phyloP scores from a whole-genome alignment of 2,888 invertebrate genomes.

The Lasioglossum morio region DNA sequence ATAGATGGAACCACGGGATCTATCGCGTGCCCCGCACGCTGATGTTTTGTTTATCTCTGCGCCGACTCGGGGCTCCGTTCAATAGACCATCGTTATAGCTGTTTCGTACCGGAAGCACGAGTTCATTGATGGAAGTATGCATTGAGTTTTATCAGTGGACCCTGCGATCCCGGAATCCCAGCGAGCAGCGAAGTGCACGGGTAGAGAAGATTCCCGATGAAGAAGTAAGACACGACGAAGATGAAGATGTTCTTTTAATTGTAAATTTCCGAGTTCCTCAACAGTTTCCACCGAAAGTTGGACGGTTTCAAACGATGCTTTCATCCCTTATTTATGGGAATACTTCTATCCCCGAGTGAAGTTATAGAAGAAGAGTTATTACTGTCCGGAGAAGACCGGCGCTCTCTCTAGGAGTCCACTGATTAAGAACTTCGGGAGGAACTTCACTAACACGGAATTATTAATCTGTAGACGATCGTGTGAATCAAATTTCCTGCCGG shows the following conservation, averaged over 20 bases:
- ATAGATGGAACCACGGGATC: not conserved
- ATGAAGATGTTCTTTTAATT: conserved; percentile 13
- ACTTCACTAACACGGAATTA: conserved; percentile 11
- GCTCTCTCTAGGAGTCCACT: not conserved
- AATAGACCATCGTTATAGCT: not conserved
- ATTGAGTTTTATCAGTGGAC: not conserved
- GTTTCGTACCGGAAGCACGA: not conserved
- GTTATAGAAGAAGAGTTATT: conserved; percentile 5
- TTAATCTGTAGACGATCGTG: conserved; percentile 19
- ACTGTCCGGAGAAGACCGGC: not conserved
- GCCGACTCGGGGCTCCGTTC: not conserved
- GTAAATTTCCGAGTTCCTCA: conserved; percentile 1
- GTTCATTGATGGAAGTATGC: not conserved
- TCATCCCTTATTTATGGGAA: conserved; percentile 16
- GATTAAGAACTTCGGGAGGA: conserved; percentile 14
- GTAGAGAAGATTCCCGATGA: not conserved
- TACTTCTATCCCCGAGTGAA: conserved; percentile 5
- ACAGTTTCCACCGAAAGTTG: not conserved
- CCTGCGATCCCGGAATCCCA: not conserved
- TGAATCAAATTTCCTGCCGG: not conserved
- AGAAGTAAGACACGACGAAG: not conserved
- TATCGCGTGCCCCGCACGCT: not conserved
- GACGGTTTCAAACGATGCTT: conserved; percentile 1
- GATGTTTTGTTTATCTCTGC: conserved; percentile 15
- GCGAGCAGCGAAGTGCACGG: not conserved